Percentiles rank a stretch among this genome's conserved stretches.
Conservation (phyloP, 92 coral and sea anemone species). For the Virgularia gustaviana region DNA sequence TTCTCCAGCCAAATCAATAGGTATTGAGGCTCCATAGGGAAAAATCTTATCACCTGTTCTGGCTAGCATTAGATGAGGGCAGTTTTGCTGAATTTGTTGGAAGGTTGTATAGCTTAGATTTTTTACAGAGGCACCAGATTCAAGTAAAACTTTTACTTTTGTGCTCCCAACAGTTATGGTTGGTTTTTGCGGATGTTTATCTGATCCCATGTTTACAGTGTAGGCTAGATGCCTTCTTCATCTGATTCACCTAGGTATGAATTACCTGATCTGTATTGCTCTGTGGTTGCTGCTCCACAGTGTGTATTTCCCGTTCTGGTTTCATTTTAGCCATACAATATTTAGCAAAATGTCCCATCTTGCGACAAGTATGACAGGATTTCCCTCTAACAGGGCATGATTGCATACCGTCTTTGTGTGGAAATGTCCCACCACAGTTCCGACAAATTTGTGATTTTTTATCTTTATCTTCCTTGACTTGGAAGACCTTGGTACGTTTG, state of each 20-base stretch:
- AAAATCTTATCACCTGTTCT: constrained; percentile 31
- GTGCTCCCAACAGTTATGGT: constrained; percentile 6
- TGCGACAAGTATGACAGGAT: constrained; percentile 29
- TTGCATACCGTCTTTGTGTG: constrained; percentile 34
- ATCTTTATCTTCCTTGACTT: background rate
- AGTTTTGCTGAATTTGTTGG: background rate
- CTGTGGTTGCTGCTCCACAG: too few relatives aligned
- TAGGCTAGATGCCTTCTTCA: constrained; percentile 37
- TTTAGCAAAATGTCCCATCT: constrained; percentile 30
- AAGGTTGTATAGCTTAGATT: constrained; percentile 12
- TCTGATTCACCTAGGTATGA: constrained; percentile 12
- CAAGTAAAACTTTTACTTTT: constrained; percentile 35
- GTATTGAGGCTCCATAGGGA: constrained; percentile 45
- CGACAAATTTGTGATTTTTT: constrained; percentile 33
- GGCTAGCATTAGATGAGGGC: background rate
- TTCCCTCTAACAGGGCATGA: constrained; percentile 35
- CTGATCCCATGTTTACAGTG: constrained; percentile 16
- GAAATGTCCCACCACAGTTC: constrained; percentile 41
- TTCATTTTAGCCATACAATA: constrained; percentile 19
- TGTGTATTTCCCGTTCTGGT: background rate
- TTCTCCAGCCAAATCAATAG: constrained; percentile 40
- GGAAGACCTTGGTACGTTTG: background rate
- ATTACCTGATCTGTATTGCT: background rate
- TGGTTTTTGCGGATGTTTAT: constrained; percentile 41
- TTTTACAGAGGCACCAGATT: constrained; percentile 56